Evolutionary conservation across 2,888 invertebrate genomes (phyloP).

Genomic region (Ophioninae sp.): DNA sequence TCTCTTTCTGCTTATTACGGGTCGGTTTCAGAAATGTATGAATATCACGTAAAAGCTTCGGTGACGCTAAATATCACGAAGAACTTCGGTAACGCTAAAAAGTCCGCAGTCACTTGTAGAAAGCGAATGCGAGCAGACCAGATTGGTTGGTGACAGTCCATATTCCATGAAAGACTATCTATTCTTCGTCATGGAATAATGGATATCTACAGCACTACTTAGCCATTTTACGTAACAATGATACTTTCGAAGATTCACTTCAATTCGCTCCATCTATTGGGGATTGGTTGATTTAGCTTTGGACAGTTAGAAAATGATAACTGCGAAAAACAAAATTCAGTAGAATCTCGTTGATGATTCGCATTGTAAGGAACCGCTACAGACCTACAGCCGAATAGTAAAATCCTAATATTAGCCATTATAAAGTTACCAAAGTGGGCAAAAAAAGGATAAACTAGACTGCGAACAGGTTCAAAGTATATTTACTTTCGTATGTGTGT

Average conservation of each 20-base stretch:
- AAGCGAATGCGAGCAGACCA: not conserved
- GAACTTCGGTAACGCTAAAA: not conserved
- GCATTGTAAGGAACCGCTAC: conserved; percentile 35
- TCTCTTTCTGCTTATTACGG: not conserved
- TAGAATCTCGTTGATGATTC: conserved; percentile 28
- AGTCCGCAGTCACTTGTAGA: not conserved
- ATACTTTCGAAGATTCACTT: conserved; percentile 66
- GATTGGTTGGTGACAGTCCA: no score
- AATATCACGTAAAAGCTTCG: not conserved
- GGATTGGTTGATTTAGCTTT: not conserved
- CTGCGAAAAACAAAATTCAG: conserved; percentile 10
- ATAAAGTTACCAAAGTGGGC: conserved; percentile 1
- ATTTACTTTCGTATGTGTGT: not conserved
- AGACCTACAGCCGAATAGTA: conserved; percentile 26
- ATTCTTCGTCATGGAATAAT: conserved; percentile 4
- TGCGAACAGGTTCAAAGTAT: conserved; percentile 49
- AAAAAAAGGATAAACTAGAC: conserved; percentile 51
- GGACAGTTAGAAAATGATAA: not conserved
- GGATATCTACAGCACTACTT: not conserved
- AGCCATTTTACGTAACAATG: conserved; percentile 40
- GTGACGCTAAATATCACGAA: not conserved
- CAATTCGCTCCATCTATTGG: not conserved
- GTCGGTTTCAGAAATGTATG: not conserved
- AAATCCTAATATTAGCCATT: conserved; percentile 36
- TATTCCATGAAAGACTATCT: not conserved